These are phyloP conservation scores for Phodopus roborovskii DNA, from an alignment of 2,113 vertebrate genomes.

Conservation along the genomic window DNA sequence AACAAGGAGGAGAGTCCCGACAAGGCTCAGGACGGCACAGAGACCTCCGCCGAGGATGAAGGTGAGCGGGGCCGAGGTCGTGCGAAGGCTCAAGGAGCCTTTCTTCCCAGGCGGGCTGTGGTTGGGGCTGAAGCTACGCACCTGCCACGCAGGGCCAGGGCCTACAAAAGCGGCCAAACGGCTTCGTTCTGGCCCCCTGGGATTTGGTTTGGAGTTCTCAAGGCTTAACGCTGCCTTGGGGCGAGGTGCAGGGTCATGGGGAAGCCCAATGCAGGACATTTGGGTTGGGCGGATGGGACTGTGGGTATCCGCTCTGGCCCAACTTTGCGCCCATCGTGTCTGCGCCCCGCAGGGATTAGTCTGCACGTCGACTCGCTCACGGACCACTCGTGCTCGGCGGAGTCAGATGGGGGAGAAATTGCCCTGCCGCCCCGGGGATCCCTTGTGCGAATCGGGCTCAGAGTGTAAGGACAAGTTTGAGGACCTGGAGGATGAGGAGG, in stretches of 20 bases:
- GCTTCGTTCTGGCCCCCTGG: accelerated
- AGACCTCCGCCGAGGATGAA: slow-evolving; percentile 97
- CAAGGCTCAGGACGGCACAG: slow-evolving; percentile 92
- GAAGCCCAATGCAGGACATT: too few relatives aligned
- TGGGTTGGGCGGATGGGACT: neutral
- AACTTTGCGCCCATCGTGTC: neutral
- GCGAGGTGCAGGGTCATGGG: accelerated
- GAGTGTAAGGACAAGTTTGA: slow-evolving; percentile 91
- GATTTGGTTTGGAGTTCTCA: accelerated
- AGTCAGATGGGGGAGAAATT: slow-evolving; percentile 96
- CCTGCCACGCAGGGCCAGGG: accelerated
- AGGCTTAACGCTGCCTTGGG: neutral
- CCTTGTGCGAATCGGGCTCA: slow-evolving; percentile 90
- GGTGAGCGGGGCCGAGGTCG: slow-evolving; percentile 85
- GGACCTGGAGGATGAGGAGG: slow-evolving; percentile 88
- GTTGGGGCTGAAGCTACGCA: neutral
- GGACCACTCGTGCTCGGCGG: slow-evolving; percentile 97
- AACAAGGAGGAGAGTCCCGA: slow-evolving; percentile 90
- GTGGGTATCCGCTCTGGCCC: neutral
- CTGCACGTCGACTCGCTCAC: slow-evolving; percentile 97
- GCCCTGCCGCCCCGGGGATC: slow-evolving; percentile 88
- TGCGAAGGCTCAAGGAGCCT: neutral
- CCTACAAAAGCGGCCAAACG: neutral
- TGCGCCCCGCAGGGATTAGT: slow-evolving; percentile 91
- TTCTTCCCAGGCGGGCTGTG: neutral